Evolutionary conservation across 2,113 vertebrate species (phyloP), one percentile per base, ranked within the genome.

Genomic region (Regulus satrapa): DNA sequence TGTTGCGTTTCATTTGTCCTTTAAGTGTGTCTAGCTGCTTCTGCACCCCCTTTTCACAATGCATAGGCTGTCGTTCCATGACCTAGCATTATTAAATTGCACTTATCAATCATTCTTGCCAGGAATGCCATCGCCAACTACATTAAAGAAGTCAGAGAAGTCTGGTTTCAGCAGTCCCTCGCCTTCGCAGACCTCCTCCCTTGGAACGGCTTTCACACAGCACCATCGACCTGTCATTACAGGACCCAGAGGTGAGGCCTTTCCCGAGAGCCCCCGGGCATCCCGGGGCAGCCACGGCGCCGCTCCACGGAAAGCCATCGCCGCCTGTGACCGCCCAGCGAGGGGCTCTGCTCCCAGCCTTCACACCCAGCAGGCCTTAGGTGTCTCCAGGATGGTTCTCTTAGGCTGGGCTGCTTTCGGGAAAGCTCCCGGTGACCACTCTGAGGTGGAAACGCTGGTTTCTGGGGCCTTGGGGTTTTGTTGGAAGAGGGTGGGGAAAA

Each of bases 81-180:
- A 98, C 97, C 98, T 97, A 98, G 98, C 98, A 97, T 98, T 98
- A 98, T 98, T 98, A 98, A 98, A 98, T 97, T 98, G 97, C 98
- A 97, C 97, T 98, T 98, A 98, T 98, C 98, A 96, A 97, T 98
- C 98, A 98, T 99, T 99, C 98, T 99, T 98, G 97, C 98, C 99
- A 99, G 99, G 99, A 98, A 98, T 99, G 98, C 98, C 98, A 96
- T 99, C 99, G 97, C 98, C 99, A 98, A 99, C 98, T 97, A 98
- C 98, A 98, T 98, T 99, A 98, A 99, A 99, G 99, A 99, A 99
- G 99, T 99, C 99, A 98, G 99, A 99, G 98, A 99, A 99, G 99
- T 99, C 99, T 98, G 98, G 99, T 98, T 99, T 99, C 99, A 99
- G 98, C 98, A 98, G 98, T 97, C 98, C 98, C 97, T 98, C 98